Conservation (phyloP, 2,888 invertebrate genomes). For the Caenorhabditis zanzibari region DNA sequence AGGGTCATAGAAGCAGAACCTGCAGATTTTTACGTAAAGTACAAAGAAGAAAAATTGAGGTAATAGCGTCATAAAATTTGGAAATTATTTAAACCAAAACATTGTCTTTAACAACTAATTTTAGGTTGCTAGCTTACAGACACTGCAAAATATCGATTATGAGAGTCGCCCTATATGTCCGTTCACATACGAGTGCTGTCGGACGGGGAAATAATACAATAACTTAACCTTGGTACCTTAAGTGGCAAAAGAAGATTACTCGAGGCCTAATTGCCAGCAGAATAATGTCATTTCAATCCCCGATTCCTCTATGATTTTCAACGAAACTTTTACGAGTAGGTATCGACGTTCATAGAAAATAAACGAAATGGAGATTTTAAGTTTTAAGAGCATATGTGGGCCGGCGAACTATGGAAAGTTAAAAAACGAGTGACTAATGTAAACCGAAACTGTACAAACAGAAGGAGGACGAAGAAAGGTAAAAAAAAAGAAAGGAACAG, state of each 20-base stretch:
- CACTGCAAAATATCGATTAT: conserved; percentile 16
- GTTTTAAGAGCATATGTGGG: conserved; percentile 20
- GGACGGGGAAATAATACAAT: conserved; percentile 36
- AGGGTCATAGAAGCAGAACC: not conserved
- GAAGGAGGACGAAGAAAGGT: conserved; percentile 5
- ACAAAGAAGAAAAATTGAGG: too few species aligned
- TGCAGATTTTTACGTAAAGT: too few species aligned
- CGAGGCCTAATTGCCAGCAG: conserved; percentile 48
- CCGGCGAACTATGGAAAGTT: conserved; percentile 21
- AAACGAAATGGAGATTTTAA: conserved; percentile 21
- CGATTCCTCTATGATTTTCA: not conserved
- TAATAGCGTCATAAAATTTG: too few species aligned
- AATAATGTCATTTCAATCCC: conserved; percentile 48
- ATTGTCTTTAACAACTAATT: too few species aligned
- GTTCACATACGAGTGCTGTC: conserved; percentile 4
- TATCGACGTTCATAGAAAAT: not conserved
- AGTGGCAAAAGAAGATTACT: conserved; percentile 32
- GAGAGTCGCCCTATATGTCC: conserved; percentile 12
- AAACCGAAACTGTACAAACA: conserved; percentile 61
- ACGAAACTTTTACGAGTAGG: not conserved
- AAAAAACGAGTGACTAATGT: conserved; percentile 50
- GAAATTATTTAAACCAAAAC: too few species aligned
- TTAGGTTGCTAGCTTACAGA: not conserved
- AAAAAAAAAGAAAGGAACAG: not conserved
- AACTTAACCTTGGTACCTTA: conserved; percentile 56